These are phyloP conservation scores for Ditula angustiorana DNA, from an alignment of 2,888 invertebrate genomes.

Conservation along the genomic window DNA sequence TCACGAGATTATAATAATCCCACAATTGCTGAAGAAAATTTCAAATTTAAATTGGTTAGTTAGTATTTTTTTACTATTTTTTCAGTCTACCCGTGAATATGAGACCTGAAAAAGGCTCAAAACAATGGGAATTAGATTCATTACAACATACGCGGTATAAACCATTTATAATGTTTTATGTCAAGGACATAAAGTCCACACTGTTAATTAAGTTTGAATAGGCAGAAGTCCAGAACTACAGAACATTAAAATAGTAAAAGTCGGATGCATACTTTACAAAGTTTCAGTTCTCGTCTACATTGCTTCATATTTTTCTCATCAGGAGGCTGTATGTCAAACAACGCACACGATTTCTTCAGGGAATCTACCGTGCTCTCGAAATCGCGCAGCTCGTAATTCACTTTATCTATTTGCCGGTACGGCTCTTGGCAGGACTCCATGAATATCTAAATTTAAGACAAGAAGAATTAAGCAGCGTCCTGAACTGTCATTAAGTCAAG, in stretches of 20 bases:
- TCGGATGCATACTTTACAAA: slow-evolving; percentile 86
- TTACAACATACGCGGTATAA: no score
- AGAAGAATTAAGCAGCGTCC: background rate
- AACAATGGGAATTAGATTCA: no score
- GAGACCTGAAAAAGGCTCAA: no score
- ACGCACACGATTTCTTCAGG: slow-evolving; percentile 89
- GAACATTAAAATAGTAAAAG: no score
- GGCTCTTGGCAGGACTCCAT: slow-evolving; percentile 88
- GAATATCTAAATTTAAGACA: slow-evolving; percentile 77
- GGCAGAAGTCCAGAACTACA: no score
- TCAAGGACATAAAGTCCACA: no score
- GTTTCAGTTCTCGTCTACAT: slow-evolving; percentile 91
- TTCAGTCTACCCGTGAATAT: no score
- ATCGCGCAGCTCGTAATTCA: slow-evolving; percentile 86
- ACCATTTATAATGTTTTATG: no score
- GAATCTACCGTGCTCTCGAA: slow-evolving; percentile 89
- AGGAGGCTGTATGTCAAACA: slow-evolving; percentile 95
- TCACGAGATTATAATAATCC: slow-evolving; percentile 94
- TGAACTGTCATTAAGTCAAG: no score
- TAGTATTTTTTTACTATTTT: no score
- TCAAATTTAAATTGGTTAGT: no score
- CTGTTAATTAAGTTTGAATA: no score
- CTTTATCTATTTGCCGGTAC: slow-evolving; percentile 89
- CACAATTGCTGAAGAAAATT: slow-evolving; percentile 88
- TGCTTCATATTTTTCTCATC: slow-evolving; percentile 92